Conservation (phyloP, 2,113 vertebrate species). For the Gambusia affinis region DNA sequence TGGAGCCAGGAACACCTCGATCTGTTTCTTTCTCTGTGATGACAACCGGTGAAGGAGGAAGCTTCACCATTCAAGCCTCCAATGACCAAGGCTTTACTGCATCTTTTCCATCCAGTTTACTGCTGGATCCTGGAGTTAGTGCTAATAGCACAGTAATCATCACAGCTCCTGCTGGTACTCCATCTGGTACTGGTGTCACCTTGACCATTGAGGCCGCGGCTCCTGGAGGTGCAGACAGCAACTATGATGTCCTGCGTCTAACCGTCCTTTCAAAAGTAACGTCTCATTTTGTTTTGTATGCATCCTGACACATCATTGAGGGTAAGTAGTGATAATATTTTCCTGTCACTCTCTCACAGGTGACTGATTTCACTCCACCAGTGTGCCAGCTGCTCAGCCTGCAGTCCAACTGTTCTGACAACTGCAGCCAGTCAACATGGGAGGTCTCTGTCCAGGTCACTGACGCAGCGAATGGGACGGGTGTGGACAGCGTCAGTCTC, state of each 20-base stretch:
- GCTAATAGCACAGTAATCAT: slow-evolving; percentile 59
- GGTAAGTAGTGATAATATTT: neutral
- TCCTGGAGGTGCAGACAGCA: slow-evolving; percentile 49
- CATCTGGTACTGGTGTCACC: slow-evolving; percentile 66
- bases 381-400: slow-evolving; percentile 50
- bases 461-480: slow-evolving; percentile 55
- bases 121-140: slow-evolving; percentile 30
- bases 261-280: slow-evolving; percentile 52
- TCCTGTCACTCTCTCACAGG: slow-evolving; percentile 34
- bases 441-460: slow-evolving; percentile 46
- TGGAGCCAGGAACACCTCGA: slow-evolving; percentile 47
- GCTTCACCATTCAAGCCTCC: slow-evolving; percentile 56
- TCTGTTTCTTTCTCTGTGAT: slow-evolving; percentile 62
- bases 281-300: neutral
- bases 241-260: slow-evolving; percentile 63
- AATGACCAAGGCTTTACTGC: slow-evolving; percentile 44
- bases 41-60: slow-evolving; percentile 31
- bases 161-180: slow-evolving; percentile 46
- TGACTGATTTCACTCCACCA: slow-evolving; percentile 63
- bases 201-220: slow-evolving; percentile 68
- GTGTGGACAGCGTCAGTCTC: slow-evolving; percentile 48
- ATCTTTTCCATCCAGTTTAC: slow-evolving; percentile 44
- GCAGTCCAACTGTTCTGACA: slow-evolving; percentile 45
- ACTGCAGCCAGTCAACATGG: slow-evolving; percentile 56
- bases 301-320: too few species aligned